Evolutionary conservation across 2,797 vertebrate species (phyloP).

Genomic region (Ataeniobius toweri): DNA sequence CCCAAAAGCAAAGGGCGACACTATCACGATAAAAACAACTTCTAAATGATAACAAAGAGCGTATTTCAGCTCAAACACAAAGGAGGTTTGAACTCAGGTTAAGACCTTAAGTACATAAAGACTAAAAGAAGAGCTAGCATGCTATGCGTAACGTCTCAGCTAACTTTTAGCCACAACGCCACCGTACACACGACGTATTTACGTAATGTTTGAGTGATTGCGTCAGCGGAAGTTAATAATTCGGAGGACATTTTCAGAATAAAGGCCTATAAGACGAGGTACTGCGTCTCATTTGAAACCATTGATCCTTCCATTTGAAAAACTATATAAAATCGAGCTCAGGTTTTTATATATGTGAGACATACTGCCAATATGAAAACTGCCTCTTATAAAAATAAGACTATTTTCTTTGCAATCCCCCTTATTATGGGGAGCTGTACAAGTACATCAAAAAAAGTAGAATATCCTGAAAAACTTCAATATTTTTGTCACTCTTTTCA

Average conservation of each 20-base stretch:
- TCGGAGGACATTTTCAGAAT: constrained; percentile 4
- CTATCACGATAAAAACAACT: not conserved
- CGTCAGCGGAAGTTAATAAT: constrained; percentile 35
- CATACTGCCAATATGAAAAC: too few relatives aligned
- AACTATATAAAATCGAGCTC: too few relatives aligned
- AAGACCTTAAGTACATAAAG: not conserved
- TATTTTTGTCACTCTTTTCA: too few relatives aligned
- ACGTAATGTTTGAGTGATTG: not conserved
- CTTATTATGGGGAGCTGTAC: too few relatives aligned
- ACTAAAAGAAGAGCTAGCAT: not conserved
- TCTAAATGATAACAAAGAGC: not conserved
- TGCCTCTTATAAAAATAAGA: too few relatives aligned
- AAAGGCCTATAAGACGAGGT: not conserved
- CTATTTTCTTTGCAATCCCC: too few relatives aligned
- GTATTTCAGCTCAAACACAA: not conserved
- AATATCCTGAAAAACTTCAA: too few relatives aligned
- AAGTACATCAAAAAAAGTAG: too few relatives aligned
- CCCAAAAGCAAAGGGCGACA: constrained; percentile 13
- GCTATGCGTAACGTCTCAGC: not conserved
- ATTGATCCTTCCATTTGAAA: too few relatives aligned
- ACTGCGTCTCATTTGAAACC: too few relatives aligned
- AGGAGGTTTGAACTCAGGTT: not conserved
- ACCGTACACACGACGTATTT: constrained; percentile 17
- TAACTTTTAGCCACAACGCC: constrained; percentile 11
- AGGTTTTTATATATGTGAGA: too few relatives aligned